These are phyloP conservation scores for Mesoligia furuncula DNA, from an alignment of 2,888 invertebrate species.

Conservation along the genomic window DNA sequence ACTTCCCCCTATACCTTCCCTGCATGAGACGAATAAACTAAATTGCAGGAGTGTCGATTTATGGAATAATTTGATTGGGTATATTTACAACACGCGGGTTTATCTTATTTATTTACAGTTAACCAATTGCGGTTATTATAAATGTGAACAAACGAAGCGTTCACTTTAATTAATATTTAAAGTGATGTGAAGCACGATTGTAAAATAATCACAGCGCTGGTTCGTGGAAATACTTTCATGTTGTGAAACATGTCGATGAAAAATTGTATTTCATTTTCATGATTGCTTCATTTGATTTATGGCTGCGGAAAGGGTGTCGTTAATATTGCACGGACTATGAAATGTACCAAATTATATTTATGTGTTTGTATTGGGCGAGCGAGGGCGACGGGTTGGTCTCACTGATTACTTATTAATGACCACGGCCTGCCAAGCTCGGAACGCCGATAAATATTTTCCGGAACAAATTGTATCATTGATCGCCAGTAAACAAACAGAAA, in stretches of 20 bases:
- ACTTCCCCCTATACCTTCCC: neutral
- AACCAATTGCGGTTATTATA: constrained; percentile 14
- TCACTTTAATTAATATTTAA: constrained; percentile 28
- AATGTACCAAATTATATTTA: constrained; percentile 65
- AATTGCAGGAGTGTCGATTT: neutral
- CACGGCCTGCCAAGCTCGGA: constrained; percentile 70
- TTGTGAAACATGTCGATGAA: constrained; percentile 45
- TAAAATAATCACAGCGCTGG: constrained; percentile 20
- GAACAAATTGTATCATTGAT: constrained; percentile 77
- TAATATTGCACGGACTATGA: constrained; percentile 67
- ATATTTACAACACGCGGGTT: constrained; percentile 1
- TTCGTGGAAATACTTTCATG: constrained; percentile 25
- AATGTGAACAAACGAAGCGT: constrained; percentile 7
- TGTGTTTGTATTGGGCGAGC: constrained; percentile 61
- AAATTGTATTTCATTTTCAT: constrained; percentile 61
- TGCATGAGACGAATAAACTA: neutral
- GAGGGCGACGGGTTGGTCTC: constrained; percentile 70
- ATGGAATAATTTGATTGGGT: constrained; percentile 18
- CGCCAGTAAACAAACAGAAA: constrained; percentile 68
- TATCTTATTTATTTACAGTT: constrained; percentile 14
- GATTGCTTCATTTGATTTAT: constrained; percentile 69
- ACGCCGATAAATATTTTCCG: constrained; percentile 79
- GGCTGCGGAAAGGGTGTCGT: constrained; percentile 66
- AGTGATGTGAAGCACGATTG: constrained; percentile 19
- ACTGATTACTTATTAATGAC: constrained; percentile 88